A percentile compares a stretch with the other conserved stretches of the same genome.
Conservation (phyloP, 2,113 vertebrate species). For the Grammomys dolichurus region DNA sequence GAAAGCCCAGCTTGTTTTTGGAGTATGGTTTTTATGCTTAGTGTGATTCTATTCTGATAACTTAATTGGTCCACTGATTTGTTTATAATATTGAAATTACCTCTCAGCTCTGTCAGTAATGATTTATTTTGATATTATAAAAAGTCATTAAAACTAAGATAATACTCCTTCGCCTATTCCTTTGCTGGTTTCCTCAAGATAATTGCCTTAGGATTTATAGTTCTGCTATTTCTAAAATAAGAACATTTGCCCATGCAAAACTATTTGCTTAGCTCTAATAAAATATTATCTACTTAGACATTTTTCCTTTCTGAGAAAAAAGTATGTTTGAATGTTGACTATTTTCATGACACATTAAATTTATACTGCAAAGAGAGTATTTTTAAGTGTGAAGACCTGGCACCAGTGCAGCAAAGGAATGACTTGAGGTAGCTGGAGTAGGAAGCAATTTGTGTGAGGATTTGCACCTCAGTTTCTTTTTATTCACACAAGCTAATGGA, state of each 20-base stretch:
- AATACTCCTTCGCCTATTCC: constrained; percentile 72
- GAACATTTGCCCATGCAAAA: constrained; percentile 70
- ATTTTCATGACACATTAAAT: constrained; percentile 61
- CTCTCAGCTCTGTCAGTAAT: constrained; percentile 74
- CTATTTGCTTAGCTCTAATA: constrained; percentile 64
- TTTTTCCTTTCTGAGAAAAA: constrained; percentile 45
- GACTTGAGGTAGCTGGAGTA: neutral
- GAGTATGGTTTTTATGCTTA: constrained; percentile 53
- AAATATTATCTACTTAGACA: constrained; percentile 62
- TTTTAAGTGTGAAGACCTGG: neutral
- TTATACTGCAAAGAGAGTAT: constrained; percentile 29
- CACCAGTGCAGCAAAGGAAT: neutral
- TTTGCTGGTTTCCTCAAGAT: constrained; percentile 73
- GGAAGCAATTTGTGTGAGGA: neutral
- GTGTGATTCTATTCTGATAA: constrained; percentile 74
- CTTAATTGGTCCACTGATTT: constrained; percentile 77
- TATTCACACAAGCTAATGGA: neutral
- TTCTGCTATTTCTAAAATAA: constrained; percentile 74
- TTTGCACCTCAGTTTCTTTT: constrained; percentile 53
- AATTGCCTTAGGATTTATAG: constrained; percentile 78
- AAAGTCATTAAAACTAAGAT: constrained; percentile 80
- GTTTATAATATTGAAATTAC: constrained; percentile 78
- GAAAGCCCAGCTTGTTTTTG: constrained; percentile 21
- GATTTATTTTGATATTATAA: constrained; percentile 80
- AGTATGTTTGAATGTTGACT: constrained; percentile 47